phyloP scores from a whole-genome alignment of 2,797 vertebrate genomes.

The Cyclopterus lumpus region DNA sequence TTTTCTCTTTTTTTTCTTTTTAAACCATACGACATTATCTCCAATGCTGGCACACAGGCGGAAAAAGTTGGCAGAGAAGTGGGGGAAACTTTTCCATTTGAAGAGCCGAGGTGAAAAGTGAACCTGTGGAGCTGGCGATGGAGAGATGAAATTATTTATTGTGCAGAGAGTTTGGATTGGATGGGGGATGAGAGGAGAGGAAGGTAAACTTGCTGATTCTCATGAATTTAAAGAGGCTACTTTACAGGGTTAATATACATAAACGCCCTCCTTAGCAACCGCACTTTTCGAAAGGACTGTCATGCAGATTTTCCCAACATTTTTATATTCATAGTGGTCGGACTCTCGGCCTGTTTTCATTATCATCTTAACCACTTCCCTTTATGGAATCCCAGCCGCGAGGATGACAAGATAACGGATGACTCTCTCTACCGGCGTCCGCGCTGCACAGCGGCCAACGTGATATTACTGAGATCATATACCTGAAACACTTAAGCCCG shows the following conservation, averaged over 20 bases:
- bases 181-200: slow-evolving; percentile 4
- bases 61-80: slow-evolving; percentile 53
- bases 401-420: slow-evolving; percentile 47
- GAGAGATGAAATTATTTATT: slow-evolving; percentile 70
- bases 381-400: slow-evolving; percentile 36
- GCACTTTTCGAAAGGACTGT: slow-evolving; percentile 59
- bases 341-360: slow-evolving; percentile 58
- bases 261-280: slow-evolving; percentile 73
- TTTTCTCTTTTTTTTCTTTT: slow-evolving; percentile 25
- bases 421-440: slow-evolving; percentile 8
- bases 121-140: slow-evolving; percentile 54
- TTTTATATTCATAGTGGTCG: slow-evolving; percentile 52
- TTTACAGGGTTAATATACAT: slow-evolving; percentile 81
- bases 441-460: slow-evolving; percentile 10
- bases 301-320: slow-evolving; percentile 59
- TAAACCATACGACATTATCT: slow-evolving; percentile 40
- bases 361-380: slow-evolving; percentile 43
- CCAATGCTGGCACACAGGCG: slow-evolving; percentile 39
- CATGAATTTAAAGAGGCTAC: slow-evolving; percentile 83
- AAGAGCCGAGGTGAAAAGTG: slow-evolving; percentile 56
- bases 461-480: slow-evolving; percentile 1
- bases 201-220: slow-evolving; percentile 72
- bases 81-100: slow-evolving; percentile 69
- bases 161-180: slow-evolving; percentile 51
- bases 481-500: not conserved